Evolutionary conservation across 2,888 invertebrate genomes (phyloP).

Genomic region (Galerucella pusilla): DNA sequence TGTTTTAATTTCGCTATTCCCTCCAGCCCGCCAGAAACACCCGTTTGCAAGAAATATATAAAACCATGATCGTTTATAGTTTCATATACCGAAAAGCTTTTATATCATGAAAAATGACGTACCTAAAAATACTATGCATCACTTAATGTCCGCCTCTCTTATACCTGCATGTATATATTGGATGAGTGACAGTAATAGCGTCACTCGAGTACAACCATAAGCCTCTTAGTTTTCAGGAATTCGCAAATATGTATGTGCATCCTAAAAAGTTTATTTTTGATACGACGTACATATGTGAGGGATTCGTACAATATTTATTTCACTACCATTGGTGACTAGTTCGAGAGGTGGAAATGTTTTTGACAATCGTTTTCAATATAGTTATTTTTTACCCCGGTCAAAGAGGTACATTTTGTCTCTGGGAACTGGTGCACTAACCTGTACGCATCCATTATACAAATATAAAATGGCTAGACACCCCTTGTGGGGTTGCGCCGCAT

Average conservation of each 20-base stretch:
- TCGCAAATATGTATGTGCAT: constrained; percentile 1
- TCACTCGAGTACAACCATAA: constrained; percentile 5
- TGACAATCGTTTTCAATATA: too few species aligned
- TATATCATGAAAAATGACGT: constrained; percentile 36
- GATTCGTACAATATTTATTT: too few species aligned
- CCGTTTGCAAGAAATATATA: neutral
- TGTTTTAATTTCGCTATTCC: too few species aligned
- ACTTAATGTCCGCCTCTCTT: constrained; percentile 31
- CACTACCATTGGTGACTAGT: too few species aligned
- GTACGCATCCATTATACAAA: too few species aligned
- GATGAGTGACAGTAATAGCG: constrained; percentile 36
- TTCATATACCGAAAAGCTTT: constrained; percentile 40
- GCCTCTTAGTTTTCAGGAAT: constrained; percentile 15
- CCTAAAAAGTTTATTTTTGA: neutral
- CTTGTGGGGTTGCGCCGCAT: too few species aligned
- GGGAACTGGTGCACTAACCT: too few species aligned
- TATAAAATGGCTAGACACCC: too few species aligned
- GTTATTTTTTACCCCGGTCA: too few species aligned
- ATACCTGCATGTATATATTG: constrained; percentile 20
- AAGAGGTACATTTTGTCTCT: too few species aligned
- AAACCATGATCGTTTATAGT: constrained; percentile 22
- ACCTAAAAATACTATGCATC: constrained; percentile 39
- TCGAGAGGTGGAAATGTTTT: too few species aligned
- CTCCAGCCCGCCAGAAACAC: neutral
- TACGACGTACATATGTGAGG: too few species aligned